Base-by-base conservation (phyloP, 2,888 invertebrate genomes). In the Heliconius ismenius region DNA sequence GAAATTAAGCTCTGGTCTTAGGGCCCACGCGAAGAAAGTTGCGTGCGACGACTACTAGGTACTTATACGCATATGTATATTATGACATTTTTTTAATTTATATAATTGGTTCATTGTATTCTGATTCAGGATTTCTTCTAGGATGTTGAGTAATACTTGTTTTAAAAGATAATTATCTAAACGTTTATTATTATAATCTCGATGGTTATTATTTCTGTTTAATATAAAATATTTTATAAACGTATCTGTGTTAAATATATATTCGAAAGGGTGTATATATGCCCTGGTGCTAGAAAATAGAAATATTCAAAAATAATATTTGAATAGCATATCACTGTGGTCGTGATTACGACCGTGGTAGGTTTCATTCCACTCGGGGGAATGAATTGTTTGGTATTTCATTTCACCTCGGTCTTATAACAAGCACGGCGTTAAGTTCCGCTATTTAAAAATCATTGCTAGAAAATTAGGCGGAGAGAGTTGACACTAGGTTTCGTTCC, bases 101-200 rank as follows among this genome's bases (percentile, higher is more conserved):
- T 10, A 65, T 58, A 70, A 70, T 70, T n/a, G 54, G 13, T 13
- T 13, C 9, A 70, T 70, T 62, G 39, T 72, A 26, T 64, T 54
- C 24, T 32, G 32, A 60, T 69, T 43, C 26, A 69, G 69, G 70
- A 75, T 75, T 63, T 36, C 24, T 49, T 75, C 75, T 69, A 70
- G 75, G 75, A 70, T 75, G 75, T 63, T 18, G 63, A 69, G 24
- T 70, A 43, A 70, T 63, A 63, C 69, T 54, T n/a, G 62, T 62
- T 24, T 28, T 75, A 32, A 24, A n/a, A 65, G 36, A 65, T 24
- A 65, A 39, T 65, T 36, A 65, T 36, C 21, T 36, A 4, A 39
- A 65, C n/a, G 24, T 39, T 13, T 32, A 13, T 65, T 21, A 65
- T 64, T 64, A 36, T n/a, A 2, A 4, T 49, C 4, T 3, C 32